phyloP scores from a whole-genome alignment of 2,888 invertebrate genomes.

The Hypolimnas misippus region DNA sequence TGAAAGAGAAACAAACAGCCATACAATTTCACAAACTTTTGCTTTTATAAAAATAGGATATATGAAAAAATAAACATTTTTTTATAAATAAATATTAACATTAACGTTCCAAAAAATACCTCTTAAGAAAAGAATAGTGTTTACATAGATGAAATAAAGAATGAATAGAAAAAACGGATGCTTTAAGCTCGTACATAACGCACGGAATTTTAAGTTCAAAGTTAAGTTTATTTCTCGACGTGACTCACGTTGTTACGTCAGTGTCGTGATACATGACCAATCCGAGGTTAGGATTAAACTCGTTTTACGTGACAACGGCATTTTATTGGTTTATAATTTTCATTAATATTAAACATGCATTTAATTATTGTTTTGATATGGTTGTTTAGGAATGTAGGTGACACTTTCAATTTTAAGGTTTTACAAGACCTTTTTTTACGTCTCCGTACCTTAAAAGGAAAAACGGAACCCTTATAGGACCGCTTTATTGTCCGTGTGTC shows the following conservation, averaged over 20 bases:
- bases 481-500: too few relatives aligned
- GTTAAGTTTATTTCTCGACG: constrained; percentile 53
- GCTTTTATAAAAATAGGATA: too few relatives aligned
- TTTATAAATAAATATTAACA: too few relatives aligned
- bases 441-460: too few relatives aligned
- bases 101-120: too few relatives aligned
- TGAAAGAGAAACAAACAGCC: too few relatives aligned
- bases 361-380: constrained; percentile 7
- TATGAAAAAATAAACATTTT: too few relatives aligned
- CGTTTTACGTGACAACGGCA: constrained; percentile 29
- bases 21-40: too few relatives aligned
- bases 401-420: background rate
- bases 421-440: too few relatives aligned
- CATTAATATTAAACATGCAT: background rate
- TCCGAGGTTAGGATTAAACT: constrained; percentile 46
- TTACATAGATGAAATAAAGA: background rate
- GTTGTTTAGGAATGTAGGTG: background rate
- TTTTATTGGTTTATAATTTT: constrained; percentile 6
- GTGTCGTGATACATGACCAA: constrained; percentile 39
- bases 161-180: constrained; percentile 16
- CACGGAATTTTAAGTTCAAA: constrained; percentile 47
- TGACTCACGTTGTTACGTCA: constrained; percentile 62
- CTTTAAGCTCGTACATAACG: constrained; percentile 28
- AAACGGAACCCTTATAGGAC: too few relatives aligned
- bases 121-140: background rate